Conservation (phyloP, 2,113 vertebrate species). For the Salvelinus fontinalis region DNA sequence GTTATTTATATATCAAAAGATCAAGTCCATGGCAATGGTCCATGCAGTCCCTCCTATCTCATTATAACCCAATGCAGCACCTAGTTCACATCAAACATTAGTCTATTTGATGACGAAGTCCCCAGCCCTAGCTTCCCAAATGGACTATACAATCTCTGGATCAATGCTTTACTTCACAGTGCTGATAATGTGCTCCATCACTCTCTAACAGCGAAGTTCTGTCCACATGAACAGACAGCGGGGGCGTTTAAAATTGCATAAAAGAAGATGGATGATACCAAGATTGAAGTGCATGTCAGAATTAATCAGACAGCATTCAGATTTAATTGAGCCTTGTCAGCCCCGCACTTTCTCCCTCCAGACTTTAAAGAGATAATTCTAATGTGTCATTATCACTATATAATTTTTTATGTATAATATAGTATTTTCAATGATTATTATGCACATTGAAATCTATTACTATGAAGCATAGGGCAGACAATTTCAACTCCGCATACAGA, state of each 20-base stretch:
- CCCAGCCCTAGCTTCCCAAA: slow-evolving; percentile 2
- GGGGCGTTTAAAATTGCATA: slow-evolving; percentile 41
- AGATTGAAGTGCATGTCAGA: slow-evolving; percentile 52
- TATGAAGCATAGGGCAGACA: neutral
- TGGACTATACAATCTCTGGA: slow-evolving; percentile 28
- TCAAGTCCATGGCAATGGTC: neutral
- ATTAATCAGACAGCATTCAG: slow-evolving; percentile 53
- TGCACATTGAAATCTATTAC: slow-evolving; percentile 38
- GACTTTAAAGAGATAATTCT: slow-evolving; percentile 16
- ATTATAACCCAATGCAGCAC: neutral
- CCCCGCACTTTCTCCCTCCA: slow-evolving; percentile 37
- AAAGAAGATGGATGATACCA: slow-evolving; percentile 58
- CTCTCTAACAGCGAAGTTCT: slow-evolving; percentile 45
- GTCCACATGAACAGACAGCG: slow-evolving; percentile 38
- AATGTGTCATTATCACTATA: slow-evolving; percentile 55
- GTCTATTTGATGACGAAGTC: neutral
- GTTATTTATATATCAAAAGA: neutral
- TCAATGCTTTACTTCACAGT: slow-evolving; percentile 46
- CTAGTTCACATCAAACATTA: neutral
- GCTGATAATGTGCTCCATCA: slow-evolving; percentile 42
- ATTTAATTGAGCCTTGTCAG: slow-evolving; percentile 64
- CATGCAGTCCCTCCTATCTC: neutral
- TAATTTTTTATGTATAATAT: slow-evolving; percentile 42
- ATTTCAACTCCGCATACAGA: slow-evolving; percentile 1
- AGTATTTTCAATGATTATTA: slow-evolving; percentile 47